These are phyloP conservation scores for Rhinolophus sinicus DNA, from an alignment of 2,113 vertebrate genomes.

Conservation along the genomic window DNA sequence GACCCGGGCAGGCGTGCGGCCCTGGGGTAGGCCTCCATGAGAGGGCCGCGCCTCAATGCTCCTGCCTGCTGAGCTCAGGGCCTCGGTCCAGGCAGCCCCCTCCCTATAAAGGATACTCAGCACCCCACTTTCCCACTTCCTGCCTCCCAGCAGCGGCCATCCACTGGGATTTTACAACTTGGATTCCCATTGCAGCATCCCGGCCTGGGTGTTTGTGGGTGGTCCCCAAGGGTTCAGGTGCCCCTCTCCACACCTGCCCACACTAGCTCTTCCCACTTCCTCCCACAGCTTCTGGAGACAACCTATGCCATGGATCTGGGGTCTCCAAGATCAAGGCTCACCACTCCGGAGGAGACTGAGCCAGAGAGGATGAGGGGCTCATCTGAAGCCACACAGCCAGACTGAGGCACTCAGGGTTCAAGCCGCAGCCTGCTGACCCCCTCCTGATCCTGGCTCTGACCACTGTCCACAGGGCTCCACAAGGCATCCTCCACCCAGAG, in stretches of 20 bases:
- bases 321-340: background rate
- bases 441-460: background rate
- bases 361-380: background rate
- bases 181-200: fast-evolving
- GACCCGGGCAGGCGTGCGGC: fast-evolving
- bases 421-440: background rate
- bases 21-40: background rate
- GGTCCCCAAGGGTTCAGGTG: background rate
- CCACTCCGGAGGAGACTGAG: background rate
- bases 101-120: background rate
- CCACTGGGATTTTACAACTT: background rate
- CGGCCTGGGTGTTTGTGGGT: background rate
- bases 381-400: background rate
- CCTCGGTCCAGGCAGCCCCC: background rate
- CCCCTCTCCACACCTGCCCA: background rate
- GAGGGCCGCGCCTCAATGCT: background rate
- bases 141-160: background rate
- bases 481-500: background rate
- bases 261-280: background rate
- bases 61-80: too few species aligned
- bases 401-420: fast-evolving
- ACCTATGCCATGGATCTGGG: background rate
- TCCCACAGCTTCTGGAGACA: background rate
- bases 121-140: background rate
- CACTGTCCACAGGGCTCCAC: background rate